phyloP scores from a whole-genome alignment of 2,797 vertebrate genomes.

The Crocodylus rhombifer region DNA sequence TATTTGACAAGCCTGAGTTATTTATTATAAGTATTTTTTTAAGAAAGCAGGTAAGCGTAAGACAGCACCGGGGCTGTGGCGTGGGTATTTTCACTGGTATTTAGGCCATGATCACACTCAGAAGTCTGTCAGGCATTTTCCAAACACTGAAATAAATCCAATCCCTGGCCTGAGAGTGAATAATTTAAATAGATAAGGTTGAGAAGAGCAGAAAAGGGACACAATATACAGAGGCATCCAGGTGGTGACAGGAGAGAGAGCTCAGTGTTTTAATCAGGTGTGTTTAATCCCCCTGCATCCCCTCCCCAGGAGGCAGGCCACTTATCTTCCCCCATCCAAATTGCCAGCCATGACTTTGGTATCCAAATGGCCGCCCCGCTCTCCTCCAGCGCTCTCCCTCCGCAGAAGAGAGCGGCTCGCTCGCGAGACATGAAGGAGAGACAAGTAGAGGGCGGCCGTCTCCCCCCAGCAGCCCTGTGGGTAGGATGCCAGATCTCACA shows the following conservation, averaged over 20 bases:
- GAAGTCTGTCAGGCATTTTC: slow-evolving; percentile 58
- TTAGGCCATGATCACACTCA: slow-evolving; percentile 47
- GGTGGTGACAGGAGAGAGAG: slow-evolving; percentile 54
- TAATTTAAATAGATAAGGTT: slow-evolving; percentile 71
- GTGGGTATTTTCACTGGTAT: slow-evolving; percentile 1
- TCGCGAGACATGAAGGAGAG: background rate
- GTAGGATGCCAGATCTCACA: rapidly evolving
- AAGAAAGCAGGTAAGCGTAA: background rate
- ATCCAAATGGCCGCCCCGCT: slow-evolving; percentile 25
- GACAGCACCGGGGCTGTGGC: slow-evolving; percentile 2
- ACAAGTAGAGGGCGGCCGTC: background rate
- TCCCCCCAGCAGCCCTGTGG: background rate
- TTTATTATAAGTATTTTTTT: slow-evolving; percentile 26
- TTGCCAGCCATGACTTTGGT: slow-evolving; percentile 54
- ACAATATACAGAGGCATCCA: slow-evolving; percentile 67
- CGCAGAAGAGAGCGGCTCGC: slow-evolving; percentile 1
- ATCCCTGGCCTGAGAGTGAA: slow-evolving; percentile 49
- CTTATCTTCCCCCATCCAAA: slow-evolving; percentile 27
- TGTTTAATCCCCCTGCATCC: slow-evolving; percentile 61
- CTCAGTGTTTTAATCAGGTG: slow-evolving; percentile 75
- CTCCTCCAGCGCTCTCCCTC: background rate
- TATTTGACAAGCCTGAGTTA: slow-evolving; percentile 12
- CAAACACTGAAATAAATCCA: slow-evolving; percentile 64
- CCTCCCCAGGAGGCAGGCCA: background rate
- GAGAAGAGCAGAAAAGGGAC: slow-evolving; percentile 58